Evolutionary conservation across 2,888 invertebrate genomes (phyloP), one percentile per base, ranked within the genome.

Genomic region (Ditylenchus weischeri): DNA sequence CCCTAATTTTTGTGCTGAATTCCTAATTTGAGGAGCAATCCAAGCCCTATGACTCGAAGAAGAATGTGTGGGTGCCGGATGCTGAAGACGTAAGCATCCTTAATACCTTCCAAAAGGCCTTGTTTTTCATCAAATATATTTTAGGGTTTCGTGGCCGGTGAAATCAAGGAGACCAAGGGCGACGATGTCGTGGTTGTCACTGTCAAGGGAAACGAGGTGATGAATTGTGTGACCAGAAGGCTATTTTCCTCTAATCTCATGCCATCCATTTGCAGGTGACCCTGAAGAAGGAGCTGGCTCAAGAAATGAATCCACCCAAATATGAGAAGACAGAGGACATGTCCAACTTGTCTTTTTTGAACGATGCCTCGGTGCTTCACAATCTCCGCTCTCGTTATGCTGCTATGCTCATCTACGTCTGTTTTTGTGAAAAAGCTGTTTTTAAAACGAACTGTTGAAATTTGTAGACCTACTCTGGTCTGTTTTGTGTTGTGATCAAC

Each of bases 31-130:
- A 93, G 88, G 94, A 94, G 87, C 93, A 94, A 87, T 93, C 93
- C 88, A 93, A 94, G 82, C 93, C 94, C 82, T 95, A 93, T 88
- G 94, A 96, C 89, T 92, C 91, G 87, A 99, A 98, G 88, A 98
- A 96, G 88, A 91, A 92, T 84, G 93, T 93, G 88, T 98, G 98
- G 98, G 91, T 98, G 78, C 94, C 95, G 83, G 91, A 92, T 86
- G 92, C 93, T 83, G 95, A 94, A 87, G 94, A 96, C 0, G 43
- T 43, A 43, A 15, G 43, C 43, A 10, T 6, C 15, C 15, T 15
- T 43, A 43, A 43, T 6, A 43, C 2, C 29, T 29, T 8, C 11
- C 43, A 43, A 43, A 10, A 43, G 15, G 3, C 15, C 1, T 43
- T 2, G 3, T 43, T 43, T 2, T 8, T 8, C 15, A 43, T 43